phyloP scores from a whole-genome alignment of 2,797 vertebrate genomes.

The Cuniculus paca region DNA sequence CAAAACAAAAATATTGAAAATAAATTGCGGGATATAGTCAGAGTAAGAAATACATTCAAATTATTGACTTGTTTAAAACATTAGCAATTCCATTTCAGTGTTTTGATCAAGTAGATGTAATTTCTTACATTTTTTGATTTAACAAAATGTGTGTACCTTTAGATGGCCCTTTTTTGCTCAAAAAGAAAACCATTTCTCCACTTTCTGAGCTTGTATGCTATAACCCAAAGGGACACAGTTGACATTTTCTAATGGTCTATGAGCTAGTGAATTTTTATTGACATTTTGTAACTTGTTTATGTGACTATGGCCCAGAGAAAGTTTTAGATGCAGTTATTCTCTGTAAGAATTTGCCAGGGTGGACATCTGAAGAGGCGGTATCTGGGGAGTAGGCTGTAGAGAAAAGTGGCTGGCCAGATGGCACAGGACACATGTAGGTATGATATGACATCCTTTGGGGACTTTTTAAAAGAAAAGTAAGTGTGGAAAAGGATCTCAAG shows the following conservation, averaged over 20 bases:
- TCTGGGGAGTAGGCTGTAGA: slow-evolving; percentile 71
- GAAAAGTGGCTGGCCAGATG: slow-evolving; percentile 71
- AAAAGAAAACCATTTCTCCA: neutral
- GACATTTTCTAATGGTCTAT: neutral
- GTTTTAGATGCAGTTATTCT: slow-evolving; percentile 60
- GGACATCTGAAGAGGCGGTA: slow-evolving; percentile 64
- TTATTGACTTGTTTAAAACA: slow-evolving; percentile 42
- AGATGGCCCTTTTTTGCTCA: neutral
- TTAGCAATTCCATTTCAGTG: neutral
- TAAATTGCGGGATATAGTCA: slow-evolving; percentile 5
- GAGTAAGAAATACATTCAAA: slow-evolving; percentile 42
- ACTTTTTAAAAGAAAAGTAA: slow-evolving; percentile 36
- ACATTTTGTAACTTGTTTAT: slow-evolving; percentile 26
- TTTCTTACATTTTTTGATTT: neutral
- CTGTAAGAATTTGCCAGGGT: slow-evolving; percentile 62
- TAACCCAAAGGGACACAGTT: neutral
- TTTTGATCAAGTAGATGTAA: neutral
- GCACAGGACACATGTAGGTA: slow-evolving; percentile 66
- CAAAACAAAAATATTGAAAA: neutral
- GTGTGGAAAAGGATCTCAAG: slow-evolving; percentile 2
- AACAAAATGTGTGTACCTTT: neutral
- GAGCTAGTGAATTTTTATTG: neutral
- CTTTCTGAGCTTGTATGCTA: neutral
- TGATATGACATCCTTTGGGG: slow-evolving; percentile 36
- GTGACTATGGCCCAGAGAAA: neutral